phyloP scores from a whole-genome alignment of 2,888 invertebrate species.

The Epiblema foenella region DNA sequence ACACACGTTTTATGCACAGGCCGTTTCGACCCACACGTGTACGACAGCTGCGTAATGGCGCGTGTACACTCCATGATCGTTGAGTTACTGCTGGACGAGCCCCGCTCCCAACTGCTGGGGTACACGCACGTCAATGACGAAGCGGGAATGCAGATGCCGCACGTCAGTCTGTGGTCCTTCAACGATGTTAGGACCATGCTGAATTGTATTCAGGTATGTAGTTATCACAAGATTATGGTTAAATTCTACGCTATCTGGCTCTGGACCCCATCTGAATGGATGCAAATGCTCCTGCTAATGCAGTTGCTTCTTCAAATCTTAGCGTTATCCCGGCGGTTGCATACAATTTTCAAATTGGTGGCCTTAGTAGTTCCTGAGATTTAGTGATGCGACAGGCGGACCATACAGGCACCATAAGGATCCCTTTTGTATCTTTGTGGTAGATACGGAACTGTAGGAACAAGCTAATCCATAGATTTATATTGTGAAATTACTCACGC shows the following conservation, averaged over 20 bases:
- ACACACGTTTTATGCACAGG: slow-evolving; percentile 67
- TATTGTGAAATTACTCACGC: not conserved
- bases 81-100: slow-evolving; percentile 93
- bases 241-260: not conserved
- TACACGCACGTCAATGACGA: slow-evolving; percentile 94
- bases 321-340: no score
- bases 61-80: slow-evolving; percentile 94
- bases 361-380: no score
- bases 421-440: no score
- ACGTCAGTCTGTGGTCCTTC: slow-evolving; percentile 92
- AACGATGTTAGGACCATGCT: slow-evolving; percentile 91
- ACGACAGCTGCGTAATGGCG: slow-evolving; percentile 93
- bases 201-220: slow-evolving; percentile 89
- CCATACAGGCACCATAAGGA: no score
- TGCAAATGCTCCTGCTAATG: no score
- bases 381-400: no score
- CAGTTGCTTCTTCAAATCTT: no score
- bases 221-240: no score
- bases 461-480: no score
- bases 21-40: slow-evolving; percentile 90
- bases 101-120: slow-evolving; percentile 88
- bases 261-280: no score
- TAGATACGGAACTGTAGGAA: no score
- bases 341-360: no score
- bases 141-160: slow-evolving; percentile 92